Percentiles rank a stretch among this genome's conserved stretches.
Evolutionary conservation across 2,888 invertebrate genomes (phyloP).

Genomic region (Alloscopus bannaensis): DNA sequence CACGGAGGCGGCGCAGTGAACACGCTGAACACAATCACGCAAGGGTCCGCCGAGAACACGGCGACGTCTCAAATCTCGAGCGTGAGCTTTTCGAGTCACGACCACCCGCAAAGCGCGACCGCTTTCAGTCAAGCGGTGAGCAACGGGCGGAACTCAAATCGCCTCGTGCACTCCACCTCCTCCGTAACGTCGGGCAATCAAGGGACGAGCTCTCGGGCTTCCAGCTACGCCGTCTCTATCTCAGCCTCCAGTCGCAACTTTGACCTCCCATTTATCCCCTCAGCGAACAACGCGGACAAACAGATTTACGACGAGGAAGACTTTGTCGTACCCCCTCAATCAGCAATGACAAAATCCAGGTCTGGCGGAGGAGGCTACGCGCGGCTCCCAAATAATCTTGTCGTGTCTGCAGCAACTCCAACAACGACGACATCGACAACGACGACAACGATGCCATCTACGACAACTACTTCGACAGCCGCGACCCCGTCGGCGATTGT

Average conservation of each 20-base stretch:
- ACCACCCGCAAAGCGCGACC: constrained; percentile 70
- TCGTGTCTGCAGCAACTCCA: neutral
- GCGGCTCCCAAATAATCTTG: constrained; percentile 39
- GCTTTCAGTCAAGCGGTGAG: constrained; percentile 72
- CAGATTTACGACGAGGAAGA: constrained; percentile 70
- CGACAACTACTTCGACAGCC: constrained; percentile 22
- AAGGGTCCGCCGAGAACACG: constrained; percentile 72
- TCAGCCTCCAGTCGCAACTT: constrained; percentile 71
- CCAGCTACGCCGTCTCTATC: constrained; percentile 72
- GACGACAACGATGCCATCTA: constrained; percentile 20
- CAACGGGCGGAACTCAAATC: constrained; percentile 71
- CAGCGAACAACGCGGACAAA: constrained; percentile 56
- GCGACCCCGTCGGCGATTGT: constrained; percentile 11
- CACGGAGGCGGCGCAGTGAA: constrained; percentile 62
- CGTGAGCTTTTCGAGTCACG: constrained; percentile 71
- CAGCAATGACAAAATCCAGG: constrained; percentile 39
- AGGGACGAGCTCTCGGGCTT: constrained; percentile 70
- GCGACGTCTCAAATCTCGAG: constrained; percentile 73
- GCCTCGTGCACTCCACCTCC: constrained; percentile 71
- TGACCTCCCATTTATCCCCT: constrained; percentile 69
- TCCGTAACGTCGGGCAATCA: constrained; percentile 71
- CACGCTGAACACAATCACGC: constrained; percentile 70
- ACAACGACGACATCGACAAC: constrained; percentile 25
- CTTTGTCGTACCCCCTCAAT: constrained; percentile 66
- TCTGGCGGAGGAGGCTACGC: constrained; percentile 35